phyloP scores from a whole-genome alignment of 92 coral and sea anemone genomes.

The Epizoanthus illoricatus region DNA sequence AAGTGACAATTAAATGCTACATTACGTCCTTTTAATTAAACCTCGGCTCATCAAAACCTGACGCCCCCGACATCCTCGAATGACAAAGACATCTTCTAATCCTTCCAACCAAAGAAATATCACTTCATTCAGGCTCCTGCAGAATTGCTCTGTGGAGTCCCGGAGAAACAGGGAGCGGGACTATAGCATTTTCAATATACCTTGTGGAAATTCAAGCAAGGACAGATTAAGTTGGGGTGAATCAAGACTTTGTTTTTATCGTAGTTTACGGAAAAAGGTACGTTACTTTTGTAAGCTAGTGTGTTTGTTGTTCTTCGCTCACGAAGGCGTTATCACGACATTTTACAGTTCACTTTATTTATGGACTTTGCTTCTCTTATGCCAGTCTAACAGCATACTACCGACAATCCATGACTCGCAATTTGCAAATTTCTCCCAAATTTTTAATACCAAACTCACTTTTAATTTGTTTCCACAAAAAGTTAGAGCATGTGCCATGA shows the following conservation, averaged over 20 bases:
- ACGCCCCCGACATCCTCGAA: slow-evolving; percentile 27
- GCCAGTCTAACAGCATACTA: too few relatives aligned
- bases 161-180: neutral
- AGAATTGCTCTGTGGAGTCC: neutral
- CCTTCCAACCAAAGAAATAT: neutral
- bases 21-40: slow-evolving; percentile 14
- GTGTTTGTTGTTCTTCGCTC: neutral
- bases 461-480: too few relatives aligned
- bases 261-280: neutral
- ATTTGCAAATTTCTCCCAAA: too few relatives aligned
- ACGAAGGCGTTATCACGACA: slow-evolving; percentile 25
- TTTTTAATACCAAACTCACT: too few relatives aligned
- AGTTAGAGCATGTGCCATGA: too few relatives aligned
- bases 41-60: neutral
- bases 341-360: too few relatives aligned
- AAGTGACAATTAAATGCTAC: slow-evolving; percentile 13
- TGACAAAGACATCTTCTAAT: neutral
- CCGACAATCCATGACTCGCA: too few relatives aligned
- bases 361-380: too few relatives aligned
- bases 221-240: neutral
- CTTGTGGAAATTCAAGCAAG: neutral
- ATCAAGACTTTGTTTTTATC: neutral
- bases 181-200: neutral
- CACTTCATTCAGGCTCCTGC: neutral
- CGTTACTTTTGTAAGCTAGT: neutral